A percentile compares a stretch with the other conserved stretches of the same genome.
Evolutionary conservation across 2,113 vertebrate genomes (phyloP).

Genomic region (Pteronura brasiliensis): DNA sequence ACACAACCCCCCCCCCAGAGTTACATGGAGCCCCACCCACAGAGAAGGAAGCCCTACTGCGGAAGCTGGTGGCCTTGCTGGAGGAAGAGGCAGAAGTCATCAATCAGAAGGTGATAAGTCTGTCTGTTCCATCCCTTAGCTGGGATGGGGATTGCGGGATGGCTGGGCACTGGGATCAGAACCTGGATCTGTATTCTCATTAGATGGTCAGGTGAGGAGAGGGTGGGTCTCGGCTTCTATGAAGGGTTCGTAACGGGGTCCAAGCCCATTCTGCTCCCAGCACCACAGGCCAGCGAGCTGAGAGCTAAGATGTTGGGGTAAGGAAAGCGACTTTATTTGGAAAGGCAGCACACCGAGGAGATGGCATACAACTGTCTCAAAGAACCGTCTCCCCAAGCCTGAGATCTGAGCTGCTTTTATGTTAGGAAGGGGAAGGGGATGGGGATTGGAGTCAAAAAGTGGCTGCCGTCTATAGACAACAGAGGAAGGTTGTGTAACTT

Average conservation of each 20-base stretch:
- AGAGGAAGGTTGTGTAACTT: background rate
- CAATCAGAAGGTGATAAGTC: conserved; percentile 75
- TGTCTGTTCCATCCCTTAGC: background rate
- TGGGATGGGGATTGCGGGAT: background rate
- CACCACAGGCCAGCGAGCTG: background rate
- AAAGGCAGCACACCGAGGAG: background rate
- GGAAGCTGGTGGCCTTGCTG: conserved; percentile 74
- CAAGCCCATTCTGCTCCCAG: background rate
- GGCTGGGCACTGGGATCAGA: background rate
- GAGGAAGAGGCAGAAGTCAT: conserved; percentile 80
- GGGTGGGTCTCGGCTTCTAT: background rate
- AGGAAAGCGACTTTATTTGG: background rate
- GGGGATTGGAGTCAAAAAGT: background rate
- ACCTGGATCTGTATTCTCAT: background rate
- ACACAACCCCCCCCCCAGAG: background rate
- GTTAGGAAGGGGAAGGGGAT: background rate
- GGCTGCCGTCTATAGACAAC: background rate
- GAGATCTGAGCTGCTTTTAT: background rate
- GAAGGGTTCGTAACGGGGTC: background rate
- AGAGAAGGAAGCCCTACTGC: conserved; percentile 77
- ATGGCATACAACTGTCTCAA: background rate
- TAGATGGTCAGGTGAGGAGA: background rate
- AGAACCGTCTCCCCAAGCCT: background rate
- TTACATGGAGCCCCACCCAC: conserved; percentile 40
- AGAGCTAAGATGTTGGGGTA: background rate